These are phyloP conservation scores for Ethmia dodecea DNA, from an alignment of 2,888 invertebrate genomes.

Conservation along the genomic window DNA sequence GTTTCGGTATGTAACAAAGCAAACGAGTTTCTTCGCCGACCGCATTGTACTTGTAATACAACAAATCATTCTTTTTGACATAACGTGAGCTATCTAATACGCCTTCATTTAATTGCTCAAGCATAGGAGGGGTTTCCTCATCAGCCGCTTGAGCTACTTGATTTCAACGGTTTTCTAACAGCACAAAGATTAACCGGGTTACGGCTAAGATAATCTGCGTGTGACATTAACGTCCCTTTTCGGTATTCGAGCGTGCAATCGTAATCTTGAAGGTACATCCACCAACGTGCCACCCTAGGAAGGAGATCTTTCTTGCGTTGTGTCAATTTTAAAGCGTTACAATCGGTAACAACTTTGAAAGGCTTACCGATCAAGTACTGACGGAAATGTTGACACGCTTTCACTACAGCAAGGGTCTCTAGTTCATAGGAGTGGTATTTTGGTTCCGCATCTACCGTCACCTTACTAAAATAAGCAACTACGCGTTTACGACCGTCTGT, in stretches of 20 bases:
- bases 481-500: slow-evolving; percentile 7
- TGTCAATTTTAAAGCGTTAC: slow-evolving; percentile 17
- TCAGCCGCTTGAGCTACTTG: background rate
- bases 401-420: slow-evolving; percentile 18
- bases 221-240: slow-evolving; percentile 13
- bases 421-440: slow-evolving; percentile 5
- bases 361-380: slow-evolving; percentile 14
- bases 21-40: background rate
- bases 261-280: slow-evolving; percentile 21
- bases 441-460: slow-evolving; percentile 13
- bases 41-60: background rate
- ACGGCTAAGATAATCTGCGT: slow-evolving; percentile 22
- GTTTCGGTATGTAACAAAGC: background rate
- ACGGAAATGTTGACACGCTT: slow-evolving; percentile 14
- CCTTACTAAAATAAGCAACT: slow-evolving; percentile 18
- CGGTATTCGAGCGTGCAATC: slow-evolving; percentile 15
- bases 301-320: slow-evolving; percentile 18
- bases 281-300: slow-evolving; percentile 27
- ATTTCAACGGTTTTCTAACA: background rate
- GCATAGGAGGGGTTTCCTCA: background rate
- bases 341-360: slow-evolving; percentile 16
- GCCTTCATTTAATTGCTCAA: background rate
- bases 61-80: background rate
- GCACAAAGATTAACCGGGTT: slow-evolving; percentile 14
- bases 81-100: background rate